These are phyloP conservation scores for Lophochroa leadbeateri DNA, from an alignment of 2,113 vertebrate genomes.

Conservation along the genomic window DNA sequence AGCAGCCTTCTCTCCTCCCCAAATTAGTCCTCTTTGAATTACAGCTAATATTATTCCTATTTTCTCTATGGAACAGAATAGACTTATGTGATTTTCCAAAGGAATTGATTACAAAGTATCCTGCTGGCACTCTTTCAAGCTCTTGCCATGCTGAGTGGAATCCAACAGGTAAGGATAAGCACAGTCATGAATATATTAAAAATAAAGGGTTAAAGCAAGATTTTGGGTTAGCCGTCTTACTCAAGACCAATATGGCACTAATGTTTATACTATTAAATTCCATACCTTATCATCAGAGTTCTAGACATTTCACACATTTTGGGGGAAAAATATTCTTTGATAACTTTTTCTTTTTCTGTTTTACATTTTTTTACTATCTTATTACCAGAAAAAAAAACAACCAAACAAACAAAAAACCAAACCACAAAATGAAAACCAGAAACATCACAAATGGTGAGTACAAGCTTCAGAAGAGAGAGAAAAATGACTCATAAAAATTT, in stretches of 20 bases:
- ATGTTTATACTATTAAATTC: background rate
- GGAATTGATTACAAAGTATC: background rate
- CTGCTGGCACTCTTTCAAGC: background rate
- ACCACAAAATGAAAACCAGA: background rate
- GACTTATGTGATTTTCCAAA: slow-evolving; percentile 8
- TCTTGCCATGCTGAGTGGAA: background rate
- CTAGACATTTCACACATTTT: background rate
- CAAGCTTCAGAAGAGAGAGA: background rate
- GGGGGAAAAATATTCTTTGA: background rate
- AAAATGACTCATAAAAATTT: background rate
- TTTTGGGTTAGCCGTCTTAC: background rate
- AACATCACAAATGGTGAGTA: background rate
- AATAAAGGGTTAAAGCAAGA: background rate
- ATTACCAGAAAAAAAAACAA: background rate
- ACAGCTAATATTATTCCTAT: background rate
- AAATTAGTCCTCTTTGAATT: background rate
- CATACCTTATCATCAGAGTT: background rate
- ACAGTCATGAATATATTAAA: slow-evolving; percentile 6
- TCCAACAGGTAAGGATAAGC: background rate
- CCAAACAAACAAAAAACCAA: background rate
- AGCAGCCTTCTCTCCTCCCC: background rate
- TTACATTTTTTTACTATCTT: background rate
- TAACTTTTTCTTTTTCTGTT: background rate
- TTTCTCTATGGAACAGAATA: background rate
- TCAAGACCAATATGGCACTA: background rate